These are phyloP conservation scores for Muschampia staudingeri DNA, from an alignment of 2,888 invertebrate genomes.

Conservation along the genomic window DNA sequence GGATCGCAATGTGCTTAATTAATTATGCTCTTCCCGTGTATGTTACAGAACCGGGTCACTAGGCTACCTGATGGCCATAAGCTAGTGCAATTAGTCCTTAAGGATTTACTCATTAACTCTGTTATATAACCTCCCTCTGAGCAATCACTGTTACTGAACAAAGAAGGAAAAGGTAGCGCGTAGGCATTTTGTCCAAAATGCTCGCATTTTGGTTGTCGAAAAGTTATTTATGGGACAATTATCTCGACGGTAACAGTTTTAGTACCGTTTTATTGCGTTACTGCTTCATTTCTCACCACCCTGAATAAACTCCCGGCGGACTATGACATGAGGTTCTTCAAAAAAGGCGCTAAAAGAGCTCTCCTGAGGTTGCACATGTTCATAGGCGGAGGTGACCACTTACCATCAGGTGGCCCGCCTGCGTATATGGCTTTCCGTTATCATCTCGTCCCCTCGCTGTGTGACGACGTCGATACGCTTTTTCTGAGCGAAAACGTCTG, in stretches of 20 bases:
- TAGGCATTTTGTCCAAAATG: conserved; percentile 27
- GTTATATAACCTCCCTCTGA: conserved; percentile 25
- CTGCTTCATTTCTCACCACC: conserved; percentile 31
- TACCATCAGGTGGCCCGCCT: no score
- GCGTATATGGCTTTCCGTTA: no score
- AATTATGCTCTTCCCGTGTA: conserved; percentile 32
- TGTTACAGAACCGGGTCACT: conserved; percentile 20
- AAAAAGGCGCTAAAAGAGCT: no score
- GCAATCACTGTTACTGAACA: conserved; percentile 25
- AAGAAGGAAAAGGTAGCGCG: conserved; percentile 9
- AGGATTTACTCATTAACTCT: conserved; percentile 30
- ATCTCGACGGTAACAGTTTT: conserved; percentile 31
- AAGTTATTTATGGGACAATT: conserved; percentile 29
- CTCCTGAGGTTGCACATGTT: no score
- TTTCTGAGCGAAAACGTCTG: no score
- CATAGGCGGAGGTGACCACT: no score
- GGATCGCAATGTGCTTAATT: conserved; percentile 39
- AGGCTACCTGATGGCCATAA: conserved; percentile 30
- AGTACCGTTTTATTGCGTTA: conserved; percentile 26
- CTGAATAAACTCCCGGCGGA: neutral
- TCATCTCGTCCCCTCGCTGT: no score
- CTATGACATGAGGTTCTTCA: no score
- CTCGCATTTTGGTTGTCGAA: conserved; percentile 8
- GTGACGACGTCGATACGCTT: no score
- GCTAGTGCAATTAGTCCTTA: conserved; percentile 38